Conservation (phyloP, 2,888 invertebrate species). For the Mactromeris polynyma region DNA sequence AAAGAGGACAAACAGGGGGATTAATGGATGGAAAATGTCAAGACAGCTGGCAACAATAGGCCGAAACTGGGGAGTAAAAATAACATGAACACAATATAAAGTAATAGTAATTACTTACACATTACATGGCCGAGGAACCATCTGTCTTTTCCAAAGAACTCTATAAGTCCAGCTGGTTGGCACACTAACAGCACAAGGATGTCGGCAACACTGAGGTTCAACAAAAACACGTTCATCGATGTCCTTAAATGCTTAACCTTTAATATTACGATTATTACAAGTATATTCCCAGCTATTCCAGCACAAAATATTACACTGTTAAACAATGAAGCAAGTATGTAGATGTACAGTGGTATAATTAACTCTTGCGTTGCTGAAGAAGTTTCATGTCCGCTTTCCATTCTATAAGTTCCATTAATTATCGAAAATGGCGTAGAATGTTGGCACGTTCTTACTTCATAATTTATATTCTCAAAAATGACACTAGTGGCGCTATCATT, state of each 20-base stretch:
- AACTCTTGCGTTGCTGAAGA: neutral
- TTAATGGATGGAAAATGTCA: no score
- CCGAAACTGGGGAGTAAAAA: no score
- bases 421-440: neutral
- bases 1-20: no score
- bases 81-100: no score
- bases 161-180: constrained; percentile 96
- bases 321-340: constrained; percentile 58
- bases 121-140: constrained; percentile 97
- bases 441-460: neutral
- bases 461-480: neutral
- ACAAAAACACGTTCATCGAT: constrained; percentile 97
- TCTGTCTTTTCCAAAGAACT: constrained; percentile 96
- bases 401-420: neutral
- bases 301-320: constrained; percentile 94
- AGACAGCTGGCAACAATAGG: no score
- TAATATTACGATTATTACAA: constrained; percentile 96
- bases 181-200: constrained; percentile 96
- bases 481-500: neutral
- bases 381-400: neutral
- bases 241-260: constrained; percentile 97
- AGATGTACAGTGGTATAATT: constrained; percentile 55
- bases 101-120: constrained; percentile 91
- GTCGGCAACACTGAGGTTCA: constrained; percentile 97
- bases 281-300: constrained; percentile 96